phyloP scores from a whole-genome alignment of 2,888 invertebrate genomes.

The Zonitis immaculata region DNA sequence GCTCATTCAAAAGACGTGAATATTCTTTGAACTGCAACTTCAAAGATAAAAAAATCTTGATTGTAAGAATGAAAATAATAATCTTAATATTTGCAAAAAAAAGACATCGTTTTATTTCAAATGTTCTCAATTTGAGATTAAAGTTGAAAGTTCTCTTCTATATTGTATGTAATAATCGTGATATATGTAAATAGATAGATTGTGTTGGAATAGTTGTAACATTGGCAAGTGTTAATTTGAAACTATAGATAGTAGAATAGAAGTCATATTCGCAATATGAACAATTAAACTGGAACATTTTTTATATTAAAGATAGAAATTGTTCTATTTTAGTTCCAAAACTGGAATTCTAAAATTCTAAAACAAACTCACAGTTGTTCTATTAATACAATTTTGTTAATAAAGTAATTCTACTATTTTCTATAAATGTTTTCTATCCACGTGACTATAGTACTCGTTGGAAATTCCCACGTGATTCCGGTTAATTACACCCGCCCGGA shows the following conservation, averaged over 20 bases:
- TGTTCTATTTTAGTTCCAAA: not conserved
- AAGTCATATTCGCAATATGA: not conserved
- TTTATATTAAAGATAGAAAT: not conserved
- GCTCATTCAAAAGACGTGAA: no score
- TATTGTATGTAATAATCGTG: no score
- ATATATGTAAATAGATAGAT: not conserved
- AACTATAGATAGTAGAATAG: not conserved
- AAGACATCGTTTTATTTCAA: no score
- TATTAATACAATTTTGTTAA: not conserved
- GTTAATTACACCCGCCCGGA: constrained; percentile 34
- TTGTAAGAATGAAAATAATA: no score
- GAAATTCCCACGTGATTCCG: constrained; percentile 39
- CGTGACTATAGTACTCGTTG: constrained; percentile 32
- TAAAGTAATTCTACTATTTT: not conserved
- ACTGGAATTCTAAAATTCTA: not conserved
- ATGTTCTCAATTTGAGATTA: not conserved
- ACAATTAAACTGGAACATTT: not conserved
- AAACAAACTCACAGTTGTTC: no score
- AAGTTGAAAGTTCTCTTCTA: no score
- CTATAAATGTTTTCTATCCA: constrained; percentile 14
- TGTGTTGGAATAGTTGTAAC: not conserved
- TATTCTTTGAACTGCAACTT: no score
- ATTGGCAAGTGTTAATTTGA: not conserved
- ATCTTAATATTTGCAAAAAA: no score
- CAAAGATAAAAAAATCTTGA: no score